These are phyloP conservation scores for Ips nitidus DNA, from an alignment of 1,140 invertebrate species.

Conservation along the genomic window DNA sequence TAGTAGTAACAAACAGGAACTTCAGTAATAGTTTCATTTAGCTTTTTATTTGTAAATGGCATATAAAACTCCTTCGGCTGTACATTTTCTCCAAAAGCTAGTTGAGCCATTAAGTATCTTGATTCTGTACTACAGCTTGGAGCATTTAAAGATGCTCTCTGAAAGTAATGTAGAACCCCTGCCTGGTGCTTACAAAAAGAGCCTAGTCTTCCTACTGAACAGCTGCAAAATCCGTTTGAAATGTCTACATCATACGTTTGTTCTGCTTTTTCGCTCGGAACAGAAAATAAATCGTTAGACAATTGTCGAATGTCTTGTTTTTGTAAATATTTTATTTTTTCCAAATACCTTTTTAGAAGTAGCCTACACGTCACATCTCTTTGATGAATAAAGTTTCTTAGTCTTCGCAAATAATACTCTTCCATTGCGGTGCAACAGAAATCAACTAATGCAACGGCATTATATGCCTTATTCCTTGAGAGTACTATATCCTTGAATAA, in stretches of 20 bases:
- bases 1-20: neutral
- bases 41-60: too few species aligned
- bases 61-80: too few species aligned
- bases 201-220: neutral
- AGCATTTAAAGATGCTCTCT: conserved; percentile 16
- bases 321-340: too few species aligned
- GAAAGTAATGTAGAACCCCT: conserved; percentile 15
- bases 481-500: too few species aligned
- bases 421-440: too few species aligned
- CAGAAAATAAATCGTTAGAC: too few species aligned
- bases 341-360: conserved; percentile 3
- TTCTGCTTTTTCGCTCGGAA: too few species aligned
- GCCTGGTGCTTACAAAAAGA: conserved; percentile 7
- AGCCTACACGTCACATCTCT: conserved; percentile 3
- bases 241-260: conserved; percentile 6
- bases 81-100: conserved; percentile 27
- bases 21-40: too few species aligned
- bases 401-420: too few species aligned
- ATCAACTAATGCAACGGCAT: too few species aligned
- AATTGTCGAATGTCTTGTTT: too few species aligned
- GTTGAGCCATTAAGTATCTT: conserved; percentile 17
- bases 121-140: conserved; percentile 7
- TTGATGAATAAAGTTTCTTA: conserved; percentile 19
- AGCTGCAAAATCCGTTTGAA: conserved; percentile 17
- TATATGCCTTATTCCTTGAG: too few species aligned